phyloP scores from a whole-genome alignment of 2,113 vertebrate species.

The Oreamnos americanus region DNA sequence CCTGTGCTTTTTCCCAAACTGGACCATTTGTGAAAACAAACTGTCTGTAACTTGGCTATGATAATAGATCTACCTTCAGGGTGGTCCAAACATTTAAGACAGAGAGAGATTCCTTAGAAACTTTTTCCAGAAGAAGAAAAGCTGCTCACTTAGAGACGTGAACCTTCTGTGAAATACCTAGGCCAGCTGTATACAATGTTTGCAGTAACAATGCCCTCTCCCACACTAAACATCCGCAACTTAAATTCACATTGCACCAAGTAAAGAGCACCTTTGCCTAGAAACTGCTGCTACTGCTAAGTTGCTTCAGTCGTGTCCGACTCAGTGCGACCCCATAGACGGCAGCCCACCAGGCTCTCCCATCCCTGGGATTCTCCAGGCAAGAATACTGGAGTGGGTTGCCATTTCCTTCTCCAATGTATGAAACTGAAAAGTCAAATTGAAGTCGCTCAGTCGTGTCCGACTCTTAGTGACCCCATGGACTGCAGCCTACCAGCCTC shows the following conservation, averaged over 20 bases:
- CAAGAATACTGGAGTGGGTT: no score
- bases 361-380: no score
- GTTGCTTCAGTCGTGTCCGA: no score
- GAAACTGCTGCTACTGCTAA: not conserved
- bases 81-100: not conserved
- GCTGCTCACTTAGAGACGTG: not conserved
- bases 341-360: no score
- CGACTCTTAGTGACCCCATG: no score
- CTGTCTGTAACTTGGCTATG: not conserved
- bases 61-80: not conserved
- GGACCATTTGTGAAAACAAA: slow-evolving; percentile 41
- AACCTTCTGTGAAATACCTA: not conserved
- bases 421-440: no score
- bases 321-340: no score
- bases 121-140: not conserved
- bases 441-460: no score
- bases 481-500: no score
- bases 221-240: not conserved
- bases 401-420: no score
- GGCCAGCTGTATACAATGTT: not conserved
- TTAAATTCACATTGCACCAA: not conserved
- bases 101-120: not conserved
- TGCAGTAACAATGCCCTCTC: not conserved
- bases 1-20: not conserved
- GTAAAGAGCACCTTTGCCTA: not conserved